phyloP scores from a whole-genome alignment of 2,888 invertebrate genomes.

The Drosophila histrio region DNA sequence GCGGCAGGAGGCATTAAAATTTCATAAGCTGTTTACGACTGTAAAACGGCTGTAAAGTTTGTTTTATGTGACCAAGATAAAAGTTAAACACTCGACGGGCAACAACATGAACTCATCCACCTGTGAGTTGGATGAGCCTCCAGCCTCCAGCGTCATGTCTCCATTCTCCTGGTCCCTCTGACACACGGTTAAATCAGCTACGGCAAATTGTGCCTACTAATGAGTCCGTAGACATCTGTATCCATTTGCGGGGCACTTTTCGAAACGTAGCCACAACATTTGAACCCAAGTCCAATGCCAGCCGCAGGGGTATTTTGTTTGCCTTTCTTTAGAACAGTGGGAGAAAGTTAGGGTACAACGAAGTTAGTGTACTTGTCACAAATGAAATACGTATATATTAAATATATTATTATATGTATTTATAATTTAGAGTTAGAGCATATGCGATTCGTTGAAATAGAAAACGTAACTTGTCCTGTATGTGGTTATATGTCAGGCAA shows the following conservation, averaged over 20 bases:
- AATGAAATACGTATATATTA: background rate
- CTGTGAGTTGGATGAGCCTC: constrained; percentile 1
- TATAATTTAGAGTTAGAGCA: background rate
- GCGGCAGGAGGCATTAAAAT: constrained; percentile 57
- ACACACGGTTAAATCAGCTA: constrained; percentile 32
- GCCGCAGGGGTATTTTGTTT: constrained; percentile 25
- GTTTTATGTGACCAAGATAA: constrained; percentile 59
- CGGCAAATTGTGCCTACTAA: constrained; percentile 64
- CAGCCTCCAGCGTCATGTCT: too few relatives aligned
- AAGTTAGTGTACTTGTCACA: background rate
- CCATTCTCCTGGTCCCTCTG: background rate
- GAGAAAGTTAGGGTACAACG: background rate
- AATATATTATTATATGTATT: background rate
- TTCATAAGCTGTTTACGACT: constrained; percentile 75
- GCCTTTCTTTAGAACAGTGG: background rate
- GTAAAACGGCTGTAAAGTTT: constrained; percentile 69
- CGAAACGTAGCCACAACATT: background rate
- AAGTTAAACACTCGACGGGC: constrained; percentile 45
- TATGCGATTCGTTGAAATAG: background rate
- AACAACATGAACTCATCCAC: constrained; percentile 8
- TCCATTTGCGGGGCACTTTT: constrained; percentile 46
- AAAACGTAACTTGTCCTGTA: background rate
- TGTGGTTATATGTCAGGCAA: background rate
- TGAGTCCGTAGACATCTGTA: constrained; percentile 62
- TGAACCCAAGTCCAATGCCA: constrained; percentile 2